These are phyloP conservation scores for Micromussa lordhowensis DNA, from an alignment of 92 coral and sea anemone species.

Conservation along the genomic window DNA sequence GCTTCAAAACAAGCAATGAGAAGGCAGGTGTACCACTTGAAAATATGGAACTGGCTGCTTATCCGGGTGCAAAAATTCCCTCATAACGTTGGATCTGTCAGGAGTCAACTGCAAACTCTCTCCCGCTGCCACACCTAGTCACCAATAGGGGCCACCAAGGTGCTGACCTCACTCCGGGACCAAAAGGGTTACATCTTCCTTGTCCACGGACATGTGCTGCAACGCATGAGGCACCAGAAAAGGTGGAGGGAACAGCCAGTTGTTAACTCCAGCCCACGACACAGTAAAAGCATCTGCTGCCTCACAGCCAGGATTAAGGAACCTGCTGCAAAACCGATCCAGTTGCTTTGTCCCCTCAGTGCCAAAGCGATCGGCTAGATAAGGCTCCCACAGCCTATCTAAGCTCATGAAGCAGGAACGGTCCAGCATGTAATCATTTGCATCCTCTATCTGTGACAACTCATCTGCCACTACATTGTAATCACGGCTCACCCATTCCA, in stretches of 20 bases:
- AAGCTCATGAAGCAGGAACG: constrained; percentile 48
- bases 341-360: constrained; percentile 57
- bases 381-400: constrained; percentile 66
- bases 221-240: constrained; percentile 62
- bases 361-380: constrained; percentile 66
- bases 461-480: constrained; percentile 39
- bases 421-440: constrained; percentile 68
- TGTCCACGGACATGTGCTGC: constrained; percentile 65
- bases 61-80: constrained; percentile 54
- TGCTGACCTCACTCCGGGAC: constrained; percentile 73
- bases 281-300: constrained; percentile 72
- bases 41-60: constrained; percentile 56
- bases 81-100: not conserved
- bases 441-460: constrained; percentile 52
- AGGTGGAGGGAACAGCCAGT: constrained; percentile 76
- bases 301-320: constrained; percentile 64
- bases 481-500: constrained; percentile 63
- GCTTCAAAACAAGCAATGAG: too few relatives aligned
- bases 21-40: too few relatives aligned
- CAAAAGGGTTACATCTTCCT: constrained; percentile 68
- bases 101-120: constrained; percentile 40
- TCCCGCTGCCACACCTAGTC: constrained; percentile 47
- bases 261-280: constrained; percentile 66
- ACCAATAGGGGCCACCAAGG: constrained; percentile 81
- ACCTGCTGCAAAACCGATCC: constrained; percentile 58